Conservation (phyloP, 64 coral and sea anemone species). For the Catalaphyllia jardinei region DNA sequence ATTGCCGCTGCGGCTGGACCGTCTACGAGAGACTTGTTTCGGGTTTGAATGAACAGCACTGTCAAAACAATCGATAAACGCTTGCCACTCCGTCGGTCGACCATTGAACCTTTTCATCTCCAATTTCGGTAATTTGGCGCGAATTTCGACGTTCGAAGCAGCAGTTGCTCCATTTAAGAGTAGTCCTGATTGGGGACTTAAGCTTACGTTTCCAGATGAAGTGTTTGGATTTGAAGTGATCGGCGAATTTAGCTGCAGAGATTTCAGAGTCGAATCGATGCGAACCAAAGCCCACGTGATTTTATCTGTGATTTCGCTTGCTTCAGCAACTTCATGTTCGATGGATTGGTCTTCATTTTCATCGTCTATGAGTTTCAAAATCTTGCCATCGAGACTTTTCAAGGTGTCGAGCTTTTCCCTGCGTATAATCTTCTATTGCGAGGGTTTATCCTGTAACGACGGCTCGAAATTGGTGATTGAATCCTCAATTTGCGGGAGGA, state of each 20-base stretch:
- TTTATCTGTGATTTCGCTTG: background rate
- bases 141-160: background rate
- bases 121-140: background rate
- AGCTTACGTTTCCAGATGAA: background rate
- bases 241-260: background rate
- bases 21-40: background rate
- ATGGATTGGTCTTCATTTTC: background rate
- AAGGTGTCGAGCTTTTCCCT: constrained; percentile 22
- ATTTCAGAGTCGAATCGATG: background rate
- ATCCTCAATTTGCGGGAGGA: background rate
- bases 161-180: background rate
- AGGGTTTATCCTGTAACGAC: background rate
- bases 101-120: background rate
- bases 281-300: background rate
- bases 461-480: background rate
- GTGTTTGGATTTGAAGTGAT: background rate
- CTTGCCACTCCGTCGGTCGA: background rate
- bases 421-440: constrained; percentile 17
- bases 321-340: background rate
- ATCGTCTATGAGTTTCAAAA: constrained; percentile 24
- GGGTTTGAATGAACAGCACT: background rate
- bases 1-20: constrained; percentile 4
- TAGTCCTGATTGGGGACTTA: background rate
- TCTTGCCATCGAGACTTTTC: constrained; percentile 15
- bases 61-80: too few relatives aligned